Percentiles rank a stretch among this genome's conserved stretches.
Conservation (phyloP, 2,888 invertebrate genomes). For the Eupeodes luniger region DNA sequence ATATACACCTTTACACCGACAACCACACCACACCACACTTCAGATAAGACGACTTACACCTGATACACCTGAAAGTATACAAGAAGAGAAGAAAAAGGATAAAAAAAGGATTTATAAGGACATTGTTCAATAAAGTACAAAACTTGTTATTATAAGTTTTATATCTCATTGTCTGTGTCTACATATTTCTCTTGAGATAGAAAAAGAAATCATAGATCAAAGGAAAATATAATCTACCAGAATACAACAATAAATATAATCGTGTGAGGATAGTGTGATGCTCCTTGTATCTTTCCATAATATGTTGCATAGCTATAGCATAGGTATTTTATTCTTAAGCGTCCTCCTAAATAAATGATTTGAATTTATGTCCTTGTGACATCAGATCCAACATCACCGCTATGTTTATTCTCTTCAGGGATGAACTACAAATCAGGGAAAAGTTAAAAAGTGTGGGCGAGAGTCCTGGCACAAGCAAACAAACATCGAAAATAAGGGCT, state of each 20-base stretch:
- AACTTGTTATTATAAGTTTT: conserved; percentile 68
- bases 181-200: conserved; percentile 26
- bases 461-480: neutral
- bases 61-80: conserved; percentile 67
- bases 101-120: conserved; percentile 43
- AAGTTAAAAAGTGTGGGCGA: conserved; percentile 26
- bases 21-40: neutral
- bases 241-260: neutral
- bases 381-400: conserved; percentile 47
- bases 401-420: conserved; percentile 39
- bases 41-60: conserved; percentile 58
- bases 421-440: conserved; percentile 42
- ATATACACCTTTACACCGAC: neutral
- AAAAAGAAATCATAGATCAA: conserved; percentile 43
- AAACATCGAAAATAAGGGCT: neutral
- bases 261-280: too few species aligned
- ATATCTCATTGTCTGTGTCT: conserved; percentile 37
- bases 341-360: conserved; percentile 65
- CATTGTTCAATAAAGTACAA: conserved; percentile 71
- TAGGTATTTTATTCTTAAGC: conserved; percentile 33
- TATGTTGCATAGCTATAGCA: conserved; percentile 1
- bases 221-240: neutral
- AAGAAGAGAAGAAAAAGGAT: conserved; percentile 9
- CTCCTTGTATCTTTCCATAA: too few species aligned
- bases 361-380: conserved; percentile 67